Evolutionary conservation across 2,797 vertebrate species (phyloP), one percentile per base, ranked within the genome.

Genomic region (Chromobotia macracanthus): DNA sequence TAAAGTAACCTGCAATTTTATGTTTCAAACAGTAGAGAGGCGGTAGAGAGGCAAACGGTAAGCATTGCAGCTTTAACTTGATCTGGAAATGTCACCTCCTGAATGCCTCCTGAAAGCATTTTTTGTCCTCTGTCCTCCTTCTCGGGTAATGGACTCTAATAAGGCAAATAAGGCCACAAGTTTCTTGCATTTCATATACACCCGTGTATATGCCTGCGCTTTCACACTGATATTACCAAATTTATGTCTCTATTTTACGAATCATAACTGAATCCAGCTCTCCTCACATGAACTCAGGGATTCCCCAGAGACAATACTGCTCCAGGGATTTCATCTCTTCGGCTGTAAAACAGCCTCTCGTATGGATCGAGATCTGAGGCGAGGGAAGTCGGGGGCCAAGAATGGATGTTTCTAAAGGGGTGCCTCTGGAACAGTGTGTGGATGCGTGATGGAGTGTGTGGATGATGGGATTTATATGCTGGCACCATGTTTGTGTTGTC

Each of bases 281-380:
- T 87, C 88, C 88, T 82, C 85, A 89, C 82, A 86, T 90, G 77
- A 86, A 85, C 80, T 84, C 84, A 72, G 82, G 80, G 84, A 84
- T 86, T 84, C 80, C 86, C 89, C 80, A 83, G 79, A 84, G 84
- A 82, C 72, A 82, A 44, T 19, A 77, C 80, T 85, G 82, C 84
- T 86, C 82, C 85, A 63, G 78, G 75, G 84, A 85, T 87, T 90
- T 87, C 83, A 86, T 82, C 79, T 85, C 79, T 86, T 78, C 31
- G 61, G 58, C 69, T 55, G 71, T 84, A 66, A 80, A 81, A 74
- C 75, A 76, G 78, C 58, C 79, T 85, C 80, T 68, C 46, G 63
- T 83, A 73, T 87, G 88, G 88, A 87, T 83, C 44, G 51, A 87
- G 87, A 91, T 90, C 89, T 89, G 86, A 91, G 85, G 58, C 53